Conservation (phyloP, 2,113 vertebrate genomes). For the Brachypteracias leptosomus region DNA sequence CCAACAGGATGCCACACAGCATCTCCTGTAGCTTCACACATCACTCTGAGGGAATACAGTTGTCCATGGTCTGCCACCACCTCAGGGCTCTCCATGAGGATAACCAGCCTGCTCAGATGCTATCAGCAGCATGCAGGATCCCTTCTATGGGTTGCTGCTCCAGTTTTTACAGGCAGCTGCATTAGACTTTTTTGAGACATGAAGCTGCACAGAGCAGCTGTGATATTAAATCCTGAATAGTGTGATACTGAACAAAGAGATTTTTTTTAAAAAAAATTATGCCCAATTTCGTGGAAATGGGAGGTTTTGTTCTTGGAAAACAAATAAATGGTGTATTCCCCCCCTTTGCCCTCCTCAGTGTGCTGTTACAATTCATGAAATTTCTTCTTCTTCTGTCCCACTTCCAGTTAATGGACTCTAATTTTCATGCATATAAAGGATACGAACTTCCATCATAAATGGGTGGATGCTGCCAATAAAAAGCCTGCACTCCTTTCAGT, state of each 20-base stretch:
- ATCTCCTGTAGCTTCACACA: not conserved
- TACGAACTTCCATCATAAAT: not conserved
- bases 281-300: conserved; percentile 5
- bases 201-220: not conserved
- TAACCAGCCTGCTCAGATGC: not conserved
- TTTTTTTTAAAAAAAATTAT: not conserved
- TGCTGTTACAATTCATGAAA: not conserved
- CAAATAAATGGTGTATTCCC: not conserved
- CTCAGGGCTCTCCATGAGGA: not conserved
- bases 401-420: conserved; percentile 14
- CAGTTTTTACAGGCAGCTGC: not conserved
- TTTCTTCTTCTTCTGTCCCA: not conserved
- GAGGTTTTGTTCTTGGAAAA: not conserved
- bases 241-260: not conserved
- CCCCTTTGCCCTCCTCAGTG: too few relatives aligned
- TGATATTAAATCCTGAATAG: not conserved
- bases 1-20: not conserved
- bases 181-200: not conserved
- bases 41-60: not conserved
- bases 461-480: conserved; percentile 3
- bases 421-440: conserved; percentile 24
- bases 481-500: not conserved
- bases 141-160: not conserved
- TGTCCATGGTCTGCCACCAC: not conserved
- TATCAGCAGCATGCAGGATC: not conserved